Conservation (phyloP, 2,888 invertebrate genomes). For the Zygothrica quintamaculata region DNA sequence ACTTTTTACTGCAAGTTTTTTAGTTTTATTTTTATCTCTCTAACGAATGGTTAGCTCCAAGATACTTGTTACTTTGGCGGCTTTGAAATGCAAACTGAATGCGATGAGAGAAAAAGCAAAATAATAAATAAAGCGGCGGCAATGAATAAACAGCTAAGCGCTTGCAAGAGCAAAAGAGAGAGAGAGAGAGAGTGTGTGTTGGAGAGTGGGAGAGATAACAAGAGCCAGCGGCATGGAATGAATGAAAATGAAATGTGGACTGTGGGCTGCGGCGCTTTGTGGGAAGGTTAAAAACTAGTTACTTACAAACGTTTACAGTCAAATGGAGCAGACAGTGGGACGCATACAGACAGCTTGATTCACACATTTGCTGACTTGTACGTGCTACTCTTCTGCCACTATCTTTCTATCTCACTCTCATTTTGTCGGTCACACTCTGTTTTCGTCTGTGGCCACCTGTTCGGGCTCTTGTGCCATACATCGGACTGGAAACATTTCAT, state of each 20-base stretch:
- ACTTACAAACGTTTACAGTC: conserved; percentile 68
- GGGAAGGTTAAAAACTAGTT: conserved; percentile 61
- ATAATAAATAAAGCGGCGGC: conserved; percentile 61
- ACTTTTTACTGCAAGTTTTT: conserved; percentile 19
- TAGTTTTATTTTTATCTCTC: conserved; percentile 40
- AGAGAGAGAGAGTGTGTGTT: conserved; percentile 3
- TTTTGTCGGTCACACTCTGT: conserved; percentile 1
- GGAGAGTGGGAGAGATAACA: background rate
- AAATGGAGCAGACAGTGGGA: conserved; percentile 60
- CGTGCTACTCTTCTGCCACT: conserved; percentile 11
- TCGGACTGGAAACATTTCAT: conserved; percentile 63
- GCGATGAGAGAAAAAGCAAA: conserved; percentile 17
- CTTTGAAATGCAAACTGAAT: conserved; percentile 79
- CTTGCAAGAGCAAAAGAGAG: conserved; percentile 7
- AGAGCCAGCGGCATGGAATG: conserved; percentile 38
- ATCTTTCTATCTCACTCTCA: background rate
- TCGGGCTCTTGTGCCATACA: conserved; percentile 29
- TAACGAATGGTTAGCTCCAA: conserved; percentile 64
- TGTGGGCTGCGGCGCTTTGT: conserved; percentile 19
- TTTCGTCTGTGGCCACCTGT: conserved; percentile 31
- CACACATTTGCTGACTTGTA: conserved; percentile 45
- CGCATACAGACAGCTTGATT: conserved; percentile 46
- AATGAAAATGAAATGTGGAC: conserved; percentile 66
- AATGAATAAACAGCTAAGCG: conserved; percentile 63
- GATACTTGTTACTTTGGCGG: conserved; percentile 77